These are phyloP conservation scores for Lanistes nyassanus DNA, from an alignment of 1,140 invertebrate species.

Conservation along the genomic window DNA sequence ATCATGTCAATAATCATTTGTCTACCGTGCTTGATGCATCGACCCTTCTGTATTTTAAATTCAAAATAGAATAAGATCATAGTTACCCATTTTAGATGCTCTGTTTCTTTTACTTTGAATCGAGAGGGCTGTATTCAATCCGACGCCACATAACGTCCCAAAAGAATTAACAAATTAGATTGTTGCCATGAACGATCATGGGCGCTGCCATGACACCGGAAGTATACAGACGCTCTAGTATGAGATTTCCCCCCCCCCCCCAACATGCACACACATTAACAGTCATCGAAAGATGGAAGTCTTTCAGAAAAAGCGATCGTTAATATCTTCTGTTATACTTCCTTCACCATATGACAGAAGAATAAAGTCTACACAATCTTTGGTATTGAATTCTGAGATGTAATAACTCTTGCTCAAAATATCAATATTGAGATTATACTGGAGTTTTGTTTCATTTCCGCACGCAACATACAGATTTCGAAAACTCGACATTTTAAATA, in stretches of 20 bases:
- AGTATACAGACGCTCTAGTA: conserved; percentile 24
- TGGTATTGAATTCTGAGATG: too few relatives aligned
- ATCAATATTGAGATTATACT: conserved; percentile 21
- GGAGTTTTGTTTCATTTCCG: conserved; percentile 12
- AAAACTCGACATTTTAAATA: too few relatives aligned
- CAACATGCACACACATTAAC: too few relatives aligned
- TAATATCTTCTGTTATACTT: too few relatives aligned
- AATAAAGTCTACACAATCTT: too few relatives aligned
- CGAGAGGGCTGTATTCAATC: background rate
- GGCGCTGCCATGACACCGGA: conserved; percentile 55
- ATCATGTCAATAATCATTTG: too few relatives aligned
- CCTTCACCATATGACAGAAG: too few relatives aligned
- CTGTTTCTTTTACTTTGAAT: background rate
- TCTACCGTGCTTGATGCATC: too few relatives aligned
- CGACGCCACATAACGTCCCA: background rate
- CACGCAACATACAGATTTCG: conserved; percentile 16
- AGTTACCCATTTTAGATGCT: background rate
- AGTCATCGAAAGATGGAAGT: too few relatives aligned
- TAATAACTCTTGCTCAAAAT: conserved; percentile 2
- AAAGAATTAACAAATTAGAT: background rate
- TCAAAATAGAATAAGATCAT: background rate
- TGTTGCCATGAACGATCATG: conserved; percentile 28
- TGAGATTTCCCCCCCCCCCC: too few relatives aligned
- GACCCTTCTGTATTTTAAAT: too few relatives aligned
- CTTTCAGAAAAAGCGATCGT: too few relatives aligned